These are phyloP conservation scores for Drosophila nr. perissopoda DNA, from an alignment of 2,888 invertebrate species.

Conservation along the genomic window DNA sequence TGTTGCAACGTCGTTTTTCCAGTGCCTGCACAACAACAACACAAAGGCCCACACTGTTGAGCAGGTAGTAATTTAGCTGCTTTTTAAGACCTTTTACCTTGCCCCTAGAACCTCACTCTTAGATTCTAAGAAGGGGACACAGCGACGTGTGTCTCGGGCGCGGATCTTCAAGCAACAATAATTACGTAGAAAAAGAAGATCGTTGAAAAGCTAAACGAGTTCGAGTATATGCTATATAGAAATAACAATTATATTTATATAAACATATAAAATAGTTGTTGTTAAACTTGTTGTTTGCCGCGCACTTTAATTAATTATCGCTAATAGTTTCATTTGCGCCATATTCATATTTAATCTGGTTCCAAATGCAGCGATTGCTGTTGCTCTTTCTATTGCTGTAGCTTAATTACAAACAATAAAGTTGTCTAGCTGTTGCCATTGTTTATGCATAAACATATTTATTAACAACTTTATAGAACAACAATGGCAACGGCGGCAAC, in stretches of 20 bases:
- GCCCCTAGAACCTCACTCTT: neutral
- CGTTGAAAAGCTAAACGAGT: neutral
- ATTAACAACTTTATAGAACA: constrained; percentile 60
- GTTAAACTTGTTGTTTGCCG: constrained; percentile 39
- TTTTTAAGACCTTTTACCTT: constrained; percentile 17
- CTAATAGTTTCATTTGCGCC: constrained; percentile 65
- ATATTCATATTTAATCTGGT: constrained; percentile 51
- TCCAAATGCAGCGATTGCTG: constrained; percentile 17
- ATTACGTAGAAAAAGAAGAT: constrained; percentile 1
- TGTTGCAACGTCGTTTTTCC: constrained; percentile 56
- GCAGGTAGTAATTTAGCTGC: constrained; percentile 37
- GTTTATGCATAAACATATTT: constrained; percentile 66
- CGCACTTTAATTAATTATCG: constrained; percentile 71
- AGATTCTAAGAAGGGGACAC: neutral
- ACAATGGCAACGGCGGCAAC: constrained; percentile 11
- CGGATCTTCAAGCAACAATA: constrained; percentile 35
- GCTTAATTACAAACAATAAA: constrained; percentile 56
- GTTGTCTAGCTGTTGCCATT: constrained; percentile 51
- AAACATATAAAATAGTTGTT: constrained; percentile 12
- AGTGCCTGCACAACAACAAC: constrained; percentile 46
- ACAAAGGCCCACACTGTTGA: constrained; percentile 30
- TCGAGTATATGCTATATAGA: neutral
- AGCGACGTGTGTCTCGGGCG: constrained; percentile 28
- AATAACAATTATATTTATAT: neutral
- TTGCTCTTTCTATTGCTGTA: neutral